phyloP scores from a whole-genome alignment of 2,888 invertebrate species.

The Mythimna albipuncta region DNA sequence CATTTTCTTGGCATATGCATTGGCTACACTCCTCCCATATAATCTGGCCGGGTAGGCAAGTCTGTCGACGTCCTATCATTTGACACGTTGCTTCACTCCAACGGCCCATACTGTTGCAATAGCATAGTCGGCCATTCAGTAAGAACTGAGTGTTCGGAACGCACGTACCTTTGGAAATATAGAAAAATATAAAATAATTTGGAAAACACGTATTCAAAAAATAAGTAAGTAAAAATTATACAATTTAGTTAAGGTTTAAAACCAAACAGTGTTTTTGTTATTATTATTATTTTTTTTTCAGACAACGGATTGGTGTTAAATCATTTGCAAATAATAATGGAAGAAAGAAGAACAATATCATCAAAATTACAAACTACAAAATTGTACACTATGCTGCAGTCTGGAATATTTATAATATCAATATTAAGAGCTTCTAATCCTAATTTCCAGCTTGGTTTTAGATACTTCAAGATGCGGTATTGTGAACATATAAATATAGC shows the following conservation, averaged over 20 bases:
- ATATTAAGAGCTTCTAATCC: neutral
- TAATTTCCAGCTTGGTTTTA: neutral
- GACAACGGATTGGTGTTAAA: neutral
- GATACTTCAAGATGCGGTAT: neutral
- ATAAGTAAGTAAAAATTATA: constrained; percentile 25
- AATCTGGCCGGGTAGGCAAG: constrained; percentile 79
- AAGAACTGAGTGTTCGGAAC: constrained; percentile 81
- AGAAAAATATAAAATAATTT: constrained; percentile 17
- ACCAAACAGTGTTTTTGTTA: neutral
- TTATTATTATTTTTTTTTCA: constrained; percentile 13
- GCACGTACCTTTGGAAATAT: constrained; percentile 74
- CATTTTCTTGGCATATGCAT: constrained; percentile 81
- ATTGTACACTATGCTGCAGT: neutral
- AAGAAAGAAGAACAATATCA: neutral
- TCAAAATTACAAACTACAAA: neutral
- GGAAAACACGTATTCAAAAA: neutral
- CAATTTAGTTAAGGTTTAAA: too few relatives aligned
- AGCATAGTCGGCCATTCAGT: constrained; percentile 77
- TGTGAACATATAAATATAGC: neutral
- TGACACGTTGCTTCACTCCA: constrained; percentile 79
- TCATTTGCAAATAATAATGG: neutral
- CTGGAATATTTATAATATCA: neutral
- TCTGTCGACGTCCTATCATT: constrained; percentile 67
- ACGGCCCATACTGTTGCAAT: constrained; percentile 77
- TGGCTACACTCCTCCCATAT: constrained; percentile 81